Evolutionary conservation across 2,797 vertebrate species (phyloP).

Genomic region (Ptychobarbus kaznakovi): DNA sequence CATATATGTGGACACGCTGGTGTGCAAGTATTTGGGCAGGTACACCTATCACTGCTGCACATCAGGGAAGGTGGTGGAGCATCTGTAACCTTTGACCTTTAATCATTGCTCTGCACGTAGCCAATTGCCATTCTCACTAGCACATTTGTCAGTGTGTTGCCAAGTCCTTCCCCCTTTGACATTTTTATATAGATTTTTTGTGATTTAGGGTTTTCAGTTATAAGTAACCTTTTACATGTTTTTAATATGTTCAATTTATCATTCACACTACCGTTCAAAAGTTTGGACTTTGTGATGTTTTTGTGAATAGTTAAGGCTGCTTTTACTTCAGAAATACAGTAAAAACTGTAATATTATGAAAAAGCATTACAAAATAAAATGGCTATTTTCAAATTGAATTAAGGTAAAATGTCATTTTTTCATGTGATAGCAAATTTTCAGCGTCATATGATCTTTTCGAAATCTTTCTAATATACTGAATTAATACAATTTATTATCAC

Average conservation of each 20-base stretch:
- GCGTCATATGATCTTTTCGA: background rate
- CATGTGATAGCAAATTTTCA: background rate
- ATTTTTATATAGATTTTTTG: background rate
- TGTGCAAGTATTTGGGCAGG: background rate
- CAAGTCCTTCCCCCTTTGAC: background rate
- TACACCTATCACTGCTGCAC: conserved; percentile 5
- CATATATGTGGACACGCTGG: background rate
- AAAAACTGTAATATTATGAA: background rate
- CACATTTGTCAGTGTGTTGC: conserved; percentile 3
- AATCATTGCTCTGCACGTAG: background rate
- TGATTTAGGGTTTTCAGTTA: background rate
- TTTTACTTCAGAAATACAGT: background rate
- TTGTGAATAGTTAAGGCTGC: background rate
- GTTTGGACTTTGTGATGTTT: background rate
- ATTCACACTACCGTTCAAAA: background rate
- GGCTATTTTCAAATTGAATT: background rate
- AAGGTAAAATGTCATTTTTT: background rate
- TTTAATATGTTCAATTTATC: background rate
- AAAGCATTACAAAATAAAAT: background rate
- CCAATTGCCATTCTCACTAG: background rate
- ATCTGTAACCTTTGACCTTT: conserved; percentile 60
- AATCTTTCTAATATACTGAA: background rate
- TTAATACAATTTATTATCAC: background rate
- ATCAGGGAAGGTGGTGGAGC: conserved; percentile 52
- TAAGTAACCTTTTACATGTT: background rate